Evolutionary conservation across 1,140 invertebrate species (phyloP).

Genomic region (Caligus rogercresseyi): DNA sequence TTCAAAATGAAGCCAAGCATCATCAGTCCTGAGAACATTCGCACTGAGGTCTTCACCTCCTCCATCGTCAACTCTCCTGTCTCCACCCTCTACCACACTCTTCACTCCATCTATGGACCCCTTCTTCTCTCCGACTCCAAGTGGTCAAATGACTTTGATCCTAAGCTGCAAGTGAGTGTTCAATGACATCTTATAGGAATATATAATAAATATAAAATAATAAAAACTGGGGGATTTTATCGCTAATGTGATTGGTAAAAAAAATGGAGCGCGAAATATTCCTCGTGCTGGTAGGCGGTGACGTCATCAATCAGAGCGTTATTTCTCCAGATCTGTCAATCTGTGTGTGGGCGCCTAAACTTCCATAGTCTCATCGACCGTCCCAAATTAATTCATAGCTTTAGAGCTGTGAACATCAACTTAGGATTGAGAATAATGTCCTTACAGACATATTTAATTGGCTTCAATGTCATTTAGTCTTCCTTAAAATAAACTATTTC

Average conservation of each 20-base stretch:
- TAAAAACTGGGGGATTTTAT: constrained; percentile 19
- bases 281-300: too few relatives aligned
- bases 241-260: constrained; percentile 3
- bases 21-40: constrained; percentile 37
- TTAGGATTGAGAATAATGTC: too few relatives aligned
- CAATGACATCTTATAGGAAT: constrained; percentile 24
- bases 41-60: constrained; percentile 34
- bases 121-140: constrained; percentile 29
- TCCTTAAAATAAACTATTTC: too few relatives aligned
- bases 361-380: too few relatives aligned
- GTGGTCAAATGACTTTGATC: constrained; percentile 33
- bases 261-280: too few relatives aligned
- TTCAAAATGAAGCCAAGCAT: constrained; percentile 37
- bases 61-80: constrained; percentile 40
- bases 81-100: constrained; percentile 35
- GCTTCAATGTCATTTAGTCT: too few relatives aligned
- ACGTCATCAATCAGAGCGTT: too few relatives aligned
- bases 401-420: too few relatives aligned
- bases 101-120: constrained; percentile 30
- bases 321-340: too few relatives aligned
- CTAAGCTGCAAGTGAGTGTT: constrained; percentile 33
- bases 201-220: not conserved
- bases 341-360: too few relatives aligned
- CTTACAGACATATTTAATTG: too few relatives aligned
- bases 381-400: too few relatives aligned